Evolutionary conservation across 1,140 invertebrate genomes (phyloP), one percentile per base, ranked within the genome.

Genomic region (Anagrus nilaparvatae): DNA sequence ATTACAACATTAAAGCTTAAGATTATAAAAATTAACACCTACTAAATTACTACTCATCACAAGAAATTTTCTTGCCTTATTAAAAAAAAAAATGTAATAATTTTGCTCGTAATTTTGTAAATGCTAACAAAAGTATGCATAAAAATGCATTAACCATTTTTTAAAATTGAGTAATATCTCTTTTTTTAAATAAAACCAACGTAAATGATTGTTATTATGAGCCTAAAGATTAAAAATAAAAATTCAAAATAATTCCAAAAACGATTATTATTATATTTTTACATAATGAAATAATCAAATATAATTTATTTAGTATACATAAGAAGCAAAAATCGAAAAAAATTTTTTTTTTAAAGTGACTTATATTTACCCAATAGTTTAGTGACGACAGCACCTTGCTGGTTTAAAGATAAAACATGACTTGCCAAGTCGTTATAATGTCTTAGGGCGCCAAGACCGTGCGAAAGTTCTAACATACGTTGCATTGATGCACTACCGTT

Each of bases 341-440:
- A n/a, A n/a, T n/a, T n/a, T n/a, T 30, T 30, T 5, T 30, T 30
- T 30, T 30, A 30, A n/a, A 13, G 10, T 5, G 29, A 7, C 5
- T 5, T 30, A n/a, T 30, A 63, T 71, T 71, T 51, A 74, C 76
- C 74, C 20, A 79, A 55, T 48, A 84, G 77, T 63, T 83, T 83
- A 25, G 74, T 80, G 44, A 68, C 65, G 35, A 82, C 80, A 51
- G 79, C 79, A 30, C 79, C 79, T 57, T 83, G 80, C 46, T 81
- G 81, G 49, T 68, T 68, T 38, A 68, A 48, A 12, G 79, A 77
- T 20, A 81, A 63, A 38, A 82, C 72, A 55, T 81, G 78, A 44
- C 80, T 70, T 21, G 77, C 78, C 45, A 83, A 73, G 56, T 83
- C 80, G 50, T 67, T 68, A 63, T 82, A 82, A 31, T 80, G 79